These are phyloP conservation scores for Metaphire vulgaris DNA, from an alignment of 1,140 invertebrate genomes.

Conservation along the genomic window DNA sequence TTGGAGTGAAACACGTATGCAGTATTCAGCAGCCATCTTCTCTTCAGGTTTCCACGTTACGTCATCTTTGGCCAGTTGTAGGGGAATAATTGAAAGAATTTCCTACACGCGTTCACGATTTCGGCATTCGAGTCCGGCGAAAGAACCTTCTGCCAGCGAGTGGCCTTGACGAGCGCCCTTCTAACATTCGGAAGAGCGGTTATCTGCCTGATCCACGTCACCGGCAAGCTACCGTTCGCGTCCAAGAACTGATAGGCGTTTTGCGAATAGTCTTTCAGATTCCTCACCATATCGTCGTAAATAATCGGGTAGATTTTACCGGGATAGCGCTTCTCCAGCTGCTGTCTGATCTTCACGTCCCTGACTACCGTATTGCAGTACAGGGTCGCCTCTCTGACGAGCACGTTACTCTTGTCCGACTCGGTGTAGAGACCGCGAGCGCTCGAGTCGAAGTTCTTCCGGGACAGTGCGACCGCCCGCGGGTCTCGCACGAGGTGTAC, in stretches of 20 bases:
- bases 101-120: not conserved
- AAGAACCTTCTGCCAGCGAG: not conserved
- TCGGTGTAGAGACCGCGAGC: not conserved
- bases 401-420: not conserved
- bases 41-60: too few relatives aligned
- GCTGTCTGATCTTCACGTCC: not conserved
- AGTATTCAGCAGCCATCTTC: too few relatives aligned
- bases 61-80: not conserved
- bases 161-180: not conserved
- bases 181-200: not conserved
- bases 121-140: not conserved
- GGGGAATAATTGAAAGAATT: not conserved
- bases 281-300: not conserved
- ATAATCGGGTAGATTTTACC: not conserved
- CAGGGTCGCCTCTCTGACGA: not conserved
- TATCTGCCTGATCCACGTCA: not conserved
- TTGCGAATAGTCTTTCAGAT: not conserved
- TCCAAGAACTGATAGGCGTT: not conserved
- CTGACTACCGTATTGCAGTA: not conserved
- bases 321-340: not conserved
- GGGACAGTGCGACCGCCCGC: slow-evolving; percentile 1
- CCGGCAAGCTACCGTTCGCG: not conserved
- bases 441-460: slow-evolving; percentile 1
- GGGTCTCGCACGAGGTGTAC: slow-evolving; percentile 3
- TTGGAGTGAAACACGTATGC: too few relatives aligned